A percentile compares a stretch with the other conserved stretches of the same genome.
Evolutionary conservation across 2,888 invertebrate species (phyloP).

Genomic region (Pharmacophagus antenor): DNA sequence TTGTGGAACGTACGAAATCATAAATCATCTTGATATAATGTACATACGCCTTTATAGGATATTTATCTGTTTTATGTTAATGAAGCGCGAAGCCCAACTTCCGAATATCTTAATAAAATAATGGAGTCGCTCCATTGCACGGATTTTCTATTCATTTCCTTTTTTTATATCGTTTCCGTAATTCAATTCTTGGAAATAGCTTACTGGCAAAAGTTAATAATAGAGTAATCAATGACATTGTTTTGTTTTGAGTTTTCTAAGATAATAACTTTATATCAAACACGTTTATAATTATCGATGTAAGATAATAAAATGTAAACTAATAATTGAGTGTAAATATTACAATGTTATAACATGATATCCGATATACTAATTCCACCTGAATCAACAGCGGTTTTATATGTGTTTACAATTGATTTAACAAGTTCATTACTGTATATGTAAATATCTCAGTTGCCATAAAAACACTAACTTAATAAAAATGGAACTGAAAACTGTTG

Average conservation of each 20-base stretch:
- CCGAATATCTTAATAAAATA: conserved; percentile 21
- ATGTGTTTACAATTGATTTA: background rate
- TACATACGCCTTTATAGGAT: conserved; percentile 7
- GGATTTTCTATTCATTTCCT: conserved; percentile 18
- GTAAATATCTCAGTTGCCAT: background rate
- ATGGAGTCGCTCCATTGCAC: conserved; percentile 18
- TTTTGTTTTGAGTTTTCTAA: background rate
- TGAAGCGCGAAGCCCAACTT: conserved; percentile 23
- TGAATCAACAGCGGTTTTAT: background rate
- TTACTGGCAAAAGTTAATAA: conserved; percentile 10
- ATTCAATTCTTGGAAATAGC: conserved; percentile 8
- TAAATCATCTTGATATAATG: background rate
- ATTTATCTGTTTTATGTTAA: conserved; percentile 27
- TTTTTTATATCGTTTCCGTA: conserved; percentile 17
- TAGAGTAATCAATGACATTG: background rate
- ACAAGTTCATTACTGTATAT: background rate
- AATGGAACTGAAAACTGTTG: no score
- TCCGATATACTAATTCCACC: background rate
- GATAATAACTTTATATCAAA: background rate
- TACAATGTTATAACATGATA: background rate
- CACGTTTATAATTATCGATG: background rate
- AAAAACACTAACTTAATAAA: background rate
- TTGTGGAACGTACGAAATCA: background rate
- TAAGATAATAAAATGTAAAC: background rate
- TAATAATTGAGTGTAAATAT: background rate